Percentiles rank a stretch among this genome's conserved stretches.
These are phyloP conservation scores for Eucidaris tribuloides DNA, from an alignment of 35 echinoderm and acorn worm species.

Conservation along the genomic window DNA sequence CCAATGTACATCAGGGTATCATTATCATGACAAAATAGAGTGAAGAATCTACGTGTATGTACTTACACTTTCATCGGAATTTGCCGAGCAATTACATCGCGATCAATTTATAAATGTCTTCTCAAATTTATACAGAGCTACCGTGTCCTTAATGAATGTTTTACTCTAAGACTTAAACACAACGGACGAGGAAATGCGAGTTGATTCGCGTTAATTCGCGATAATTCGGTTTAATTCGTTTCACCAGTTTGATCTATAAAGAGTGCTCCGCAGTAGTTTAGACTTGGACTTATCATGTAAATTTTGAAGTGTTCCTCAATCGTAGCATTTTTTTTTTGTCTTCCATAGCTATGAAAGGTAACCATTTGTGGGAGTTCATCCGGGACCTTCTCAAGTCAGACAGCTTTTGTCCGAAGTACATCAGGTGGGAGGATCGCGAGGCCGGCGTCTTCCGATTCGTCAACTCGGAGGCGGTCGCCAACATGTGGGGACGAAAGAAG, in stretches of 20 bases:
- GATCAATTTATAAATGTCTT: too few species aligned
- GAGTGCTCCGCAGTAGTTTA: not conserved
- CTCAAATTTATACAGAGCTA: too few species aligned
- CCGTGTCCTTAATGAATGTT: too few species aligned
- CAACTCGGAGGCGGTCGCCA: conserved; percentile 92
- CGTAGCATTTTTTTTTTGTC: not conserved
- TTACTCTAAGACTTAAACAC: too few species aligned
- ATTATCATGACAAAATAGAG: too few species aligned
- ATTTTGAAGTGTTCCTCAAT: not conserved
- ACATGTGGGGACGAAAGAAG: conserved; percentile 92
- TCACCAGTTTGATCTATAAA: not conserved
- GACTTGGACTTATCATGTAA: not conserved
- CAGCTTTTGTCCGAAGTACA: conserved; percentile 64
- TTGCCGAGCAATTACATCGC: too few species aligned
- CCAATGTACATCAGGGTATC: too few species aligned
- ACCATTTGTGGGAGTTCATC: conserved; percentile 99
- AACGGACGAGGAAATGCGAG: too few species aligned
- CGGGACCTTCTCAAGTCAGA: conserved; percentile 79
- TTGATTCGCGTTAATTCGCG: too few species aligned
- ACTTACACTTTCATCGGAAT: too few species aligned
- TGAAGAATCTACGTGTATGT: too few species aligned
- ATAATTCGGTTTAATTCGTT: too few species aligned
- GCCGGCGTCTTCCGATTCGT: conserved; percentile 95
- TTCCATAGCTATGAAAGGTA: conserved; percentile 88
- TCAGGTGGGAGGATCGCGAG: conserved; percentile 87